Evolutionary conservation across 2,797 vertebrate genomes (phyloP), one percentile per base, ranked within the genome.

Genomic region (Rhabdophis nuchalis): DNA sequence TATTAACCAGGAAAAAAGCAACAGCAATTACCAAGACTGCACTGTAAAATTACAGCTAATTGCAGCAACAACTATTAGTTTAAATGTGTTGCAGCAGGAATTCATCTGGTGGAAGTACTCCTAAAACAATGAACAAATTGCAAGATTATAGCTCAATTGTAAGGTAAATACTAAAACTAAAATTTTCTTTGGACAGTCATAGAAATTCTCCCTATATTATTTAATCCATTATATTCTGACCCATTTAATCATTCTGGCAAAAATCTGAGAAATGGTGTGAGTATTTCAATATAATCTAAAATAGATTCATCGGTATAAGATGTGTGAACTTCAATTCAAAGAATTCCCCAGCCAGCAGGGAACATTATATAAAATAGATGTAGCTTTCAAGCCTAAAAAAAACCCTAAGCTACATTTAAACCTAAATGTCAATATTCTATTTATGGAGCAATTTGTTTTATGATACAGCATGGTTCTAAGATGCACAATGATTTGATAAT

Each of bases 21-120:
- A 92, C 90, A 6, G 93, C 95, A 93, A 92, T 94, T 41, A 94
- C 58, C 36, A 87, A 4, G 29, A 93, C 8, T 91, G 9, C 91
- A 32, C 12, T 88, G 41, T 18, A 93, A 95, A 89, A 91, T 91
- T 90, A 82, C 18, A 85, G 89, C 87, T 89, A 3, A 25, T 93
- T 95, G 92, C 41, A 93, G 82, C 93, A 0, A 87, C 0, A 90
- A 0, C 18, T 68, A 88, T 32, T 53, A 93, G 91, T 88, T 56
- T 93, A 93, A 88, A 85, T 89, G 85, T 52, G 18, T 82, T 93
- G 10, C 27, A n/a, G 1, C 1, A 90, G 32, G 36, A 20, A 2
- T 91, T 95, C 89, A 89, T 10, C 90, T 92, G 52, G 93, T 92
- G 46, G 29, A 91, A 94, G 8, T 50, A 2, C 2, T 87, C 87